Base-by-base conservation (phyloP, 1,140 invertebrate species). In the Coboldia fuscipes region DNA sequence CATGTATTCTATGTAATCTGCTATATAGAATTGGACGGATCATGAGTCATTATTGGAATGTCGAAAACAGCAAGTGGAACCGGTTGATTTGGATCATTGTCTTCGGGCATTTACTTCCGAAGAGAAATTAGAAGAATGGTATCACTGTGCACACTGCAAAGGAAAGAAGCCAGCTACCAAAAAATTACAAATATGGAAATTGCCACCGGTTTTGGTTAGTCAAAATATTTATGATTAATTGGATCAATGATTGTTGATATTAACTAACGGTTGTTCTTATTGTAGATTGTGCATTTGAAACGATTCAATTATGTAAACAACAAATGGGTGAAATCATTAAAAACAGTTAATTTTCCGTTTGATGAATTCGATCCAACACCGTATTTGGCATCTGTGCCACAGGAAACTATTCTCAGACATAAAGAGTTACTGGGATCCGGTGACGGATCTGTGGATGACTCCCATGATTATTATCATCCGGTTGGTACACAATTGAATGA, bases 251-350 rank as follows among this genome's bases (percentile, higher is more conserved):
- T 24, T n/a, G 23, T n/a, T 24, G 7, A 24, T 24, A n/a, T 7
- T 24, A 7, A n/a, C 13, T 12, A 6, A 2, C 18, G 8, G 8
- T 13, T 37, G 33, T 39, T 39, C 42, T 18, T 29, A 38, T 51
- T 62, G 13, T 53, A 86, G 81, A 83, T 89, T 47, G 70, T 90
- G 7, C 84, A 89, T 48, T 51, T 90, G 34, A 90, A 90, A 50
- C 65, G 85, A 19, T 90, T 90, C 54, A 84, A 89, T 55, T 83
- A 71, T 46, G 68, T 85, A 6, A 80, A 83, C 51, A 76, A 70
- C 45, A 76, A 81, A 48, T 89, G 83, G 83, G 75, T 89, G n/a
- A 90, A 90, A 51, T 88, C 83, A 0, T 80, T 85, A 47, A 89
- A 88, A 54, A 79, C 82, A 28, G 84, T 90, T 1, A 75, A 83